Conservation (phyloP, 2,797 vertebrate species). For the Hozukius guyotensis region DNA sequence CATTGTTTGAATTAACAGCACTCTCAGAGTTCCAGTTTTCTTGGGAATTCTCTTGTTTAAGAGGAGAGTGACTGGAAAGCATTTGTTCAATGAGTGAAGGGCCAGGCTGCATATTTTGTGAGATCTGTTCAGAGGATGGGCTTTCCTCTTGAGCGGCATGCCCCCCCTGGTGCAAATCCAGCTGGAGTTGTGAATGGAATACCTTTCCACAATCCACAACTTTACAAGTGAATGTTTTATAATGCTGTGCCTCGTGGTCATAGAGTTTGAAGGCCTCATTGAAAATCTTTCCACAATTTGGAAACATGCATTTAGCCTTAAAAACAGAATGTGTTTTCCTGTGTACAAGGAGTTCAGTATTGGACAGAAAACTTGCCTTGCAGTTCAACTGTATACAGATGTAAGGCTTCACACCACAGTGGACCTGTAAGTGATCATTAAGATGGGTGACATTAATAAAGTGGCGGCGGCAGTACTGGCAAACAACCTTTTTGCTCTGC, state of each 20-base stretch:
- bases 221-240: constrained; percentile 96
- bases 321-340: constrained; percentile 91
- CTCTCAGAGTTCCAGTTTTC: constrained; percentile 16
- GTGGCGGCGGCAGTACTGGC: constrained; percentile 96
- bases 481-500: constrained; percentile 96
- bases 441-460: constrained; percentile 95
- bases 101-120: constrained; percentile 30
- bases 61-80: constrained; percentile 6
- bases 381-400: constrained; percentile 98
- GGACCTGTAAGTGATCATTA: constrained; percentile 96
- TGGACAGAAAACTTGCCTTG: constrained; percentile 93
- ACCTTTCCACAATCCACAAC: constrained; percentile 89
- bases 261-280: constrained; percentile 95
- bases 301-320: constrained; percentile 96
- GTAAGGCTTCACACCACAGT: constrained; percentile 95
- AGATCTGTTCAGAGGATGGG: constrained; percentile 60
- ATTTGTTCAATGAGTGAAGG: constrained; percentile 53
- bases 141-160: constrained; percentile 77
- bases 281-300: constrained; percentile 94
- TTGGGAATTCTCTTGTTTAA: constrained; percentile 29
- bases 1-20: constrained; percentile 6
- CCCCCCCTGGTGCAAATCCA: constrained; percentile 89
- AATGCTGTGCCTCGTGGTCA: constrained; percentile 97
- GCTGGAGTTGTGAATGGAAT: constrained; percentile 90
- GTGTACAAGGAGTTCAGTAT: constrained; percentile 91